These are phyloP conservation scores for Amphiprion ocellaris DNA, from an alignment of 2,113 vertebrate genomes.

Conservation along the genomic window DNA sequence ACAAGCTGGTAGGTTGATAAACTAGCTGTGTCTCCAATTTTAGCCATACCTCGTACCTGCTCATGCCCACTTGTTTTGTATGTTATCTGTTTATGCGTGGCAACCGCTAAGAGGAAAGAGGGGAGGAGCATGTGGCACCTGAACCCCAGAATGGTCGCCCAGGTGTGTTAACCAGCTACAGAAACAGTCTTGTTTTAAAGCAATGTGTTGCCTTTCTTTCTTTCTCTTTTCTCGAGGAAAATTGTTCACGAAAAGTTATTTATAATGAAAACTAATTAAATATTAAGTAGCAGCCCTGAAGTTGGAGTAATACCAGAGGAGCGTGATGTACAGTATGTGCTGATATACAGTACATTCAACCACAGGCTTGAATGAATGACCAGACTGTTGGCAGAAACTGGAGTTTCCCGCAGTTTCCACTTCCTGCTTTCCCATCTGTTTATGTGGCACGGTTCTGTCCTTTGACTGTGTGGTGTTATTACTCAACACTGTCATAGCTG, in stretches of 20 bases:
- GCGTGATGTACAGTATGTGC: slow-evolving; percentile 6
- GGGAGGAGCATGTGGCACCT: slow-evolving; percentile 17
- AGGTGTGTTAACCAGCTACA: slow-evolving; percentile 62
- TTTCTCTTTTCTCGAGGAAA: background rate
- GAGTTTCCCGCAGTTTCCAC: slow-evolving; percentile 56
- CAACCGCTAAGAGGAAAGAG: slow-evolving; percentile 36
- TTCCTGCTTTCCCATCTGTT: slow-evolving; percentile 72
- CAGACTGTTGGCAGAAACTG: slow-evolving; percentile 52
- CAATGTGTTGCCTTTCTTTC: background rate
- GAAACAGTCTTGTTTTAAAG: background rate
- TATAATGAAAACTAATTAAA: background rate
- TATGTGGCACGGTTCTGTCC: slow-evolving; percentile 35
- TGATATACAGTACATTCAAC: slow-evolving; percentile 41
- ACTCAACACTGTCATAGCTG: slow-evolving; percentile 31
- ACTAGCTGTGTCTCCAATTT: background rate
- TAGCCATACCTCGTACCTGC: background rate
- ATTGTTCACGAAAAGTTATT: background rate
- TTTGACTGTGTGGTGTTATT: slow-evolving; percentile 46
- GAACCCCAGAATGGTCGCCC: slow-evolving; percentile 43
- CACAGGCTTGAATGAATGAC: slow-evolving; percentile 55
- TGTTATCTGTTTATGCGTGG: slow-evolving; percentile 40
- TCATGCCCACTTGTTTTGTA: slow-evolving; percentile 10
- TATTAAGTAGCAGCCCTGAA: background rate
- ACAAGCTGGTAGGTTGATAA: slow-evolving; percentile 14
- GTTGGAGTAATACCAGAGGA: background rate